phyloP scores from a whole-genome alignment of 2,888 invertebrate species.

The Gisinianus flammeolus region DNA sequence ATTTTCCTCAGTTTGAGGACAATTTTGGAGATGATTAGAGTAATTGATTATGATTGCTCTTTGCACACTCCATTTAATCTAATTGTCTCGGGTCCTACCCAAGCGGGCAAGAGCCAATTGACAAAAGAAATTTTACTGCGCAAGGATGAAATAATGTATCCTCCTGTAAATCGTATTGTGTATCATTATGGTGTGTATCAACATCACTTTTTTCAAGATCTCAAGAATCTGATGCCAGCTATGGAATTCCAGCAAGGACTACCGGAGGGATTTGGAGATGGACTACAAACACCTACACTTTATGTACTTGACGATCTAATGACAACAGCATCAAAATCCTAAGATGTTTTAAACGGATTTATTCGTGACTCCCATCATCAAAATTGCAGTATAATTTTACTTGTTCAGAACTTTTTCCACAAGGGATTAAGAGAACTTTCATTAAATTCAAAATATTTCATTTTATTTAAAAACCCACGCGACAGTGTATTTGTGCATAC shows the following conservation, averaged over 20 bases:
- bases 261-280: constrained; percentile 28
- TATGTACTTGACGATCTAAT: constrained; percentile 38
- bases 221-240: constrained; percentile 7
- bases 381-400: neutral
- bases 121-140: constrained; percentile 23
- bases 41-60: neutral
- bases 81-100: constrained; percentile 19
- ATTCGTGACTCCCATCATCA: constrained; percentile 21
- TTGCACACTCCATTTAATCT: constrained; percentile 10
- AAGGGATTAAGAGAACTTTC: constrained; percentile 41
- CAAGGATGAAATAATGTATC: constrained; percentile 31
- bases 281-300: constrained; percentile 1
- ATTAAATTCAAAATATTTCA: constrained; percentile 32
- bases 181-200: constrained; percentile 35
- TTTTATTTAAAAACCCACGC: constrained; percentile 46
- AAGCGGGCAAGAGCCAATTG: constrained; percentile 29
- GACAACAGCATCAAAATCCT: constrained; percentile 18
- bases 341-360: neutral
- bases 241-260: constrained; percentile 35
- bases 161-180: neutral
- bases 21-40: constrained; percentile 1
- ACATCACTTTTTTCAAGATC: neutral
- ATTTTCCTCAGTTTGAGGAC: neutral
- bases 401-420: constrained; percentile 46
- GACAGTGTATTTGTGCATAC: constrained; percentile 31